A percentile compares a stretch with the other conserved stretches of the same genome.
Conservation (phyloP, 2,797 vertebrate genomes). For the Scleropages formosus region DNA sequence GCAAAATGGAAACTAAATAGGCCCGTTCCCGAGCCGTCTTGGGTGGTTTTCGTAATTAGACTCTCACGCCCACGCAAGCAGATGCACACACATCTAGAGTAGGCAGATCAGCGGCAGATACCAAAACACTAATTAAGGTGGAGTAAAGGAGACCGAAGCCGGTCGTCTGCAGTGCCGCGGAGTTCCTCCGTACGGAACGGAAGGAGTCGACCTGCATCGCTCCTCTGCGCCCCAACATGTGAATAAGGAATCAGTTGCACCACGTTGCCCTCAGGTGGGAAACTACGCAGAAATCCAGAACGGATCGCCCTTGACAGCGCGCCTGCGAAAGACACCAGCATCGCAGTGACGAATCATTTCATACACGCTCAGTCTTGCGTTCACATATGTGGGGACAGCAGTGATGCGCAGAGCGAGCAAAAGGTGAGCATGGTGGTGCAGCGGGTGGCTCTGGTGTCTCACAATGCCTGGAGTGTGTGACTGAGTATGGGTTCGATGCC, state of each 20-base stretch:
- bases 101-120: not conserved
- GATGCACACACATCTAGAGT: not conserved
- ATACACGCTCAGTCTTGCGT: too few species aligned
- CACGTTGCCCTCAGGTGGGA: not conserved
- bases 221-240: too few species aligned
- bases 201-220: too few species aligned
- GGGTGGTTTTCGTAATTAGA: conserved; percentile 10
- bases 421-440: too few species aligned
- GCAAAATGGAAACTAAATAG: not conserved
- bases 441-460: too few species aligned
- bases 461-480: too few species aligned
- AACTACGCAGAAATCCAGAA: not conserved
- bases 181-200: not conserved
- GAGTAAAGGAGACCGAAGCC: conserved; percentile 13
- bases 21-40: not conserved
- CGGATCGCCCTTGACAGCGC: not conserved
- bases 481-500: too few species aligned
- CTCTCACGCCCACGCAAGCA: not conserved
- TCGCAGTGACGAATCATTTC: conserved; percentile 8
- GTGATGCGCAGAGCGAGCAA: too few species aligned
- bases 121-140: conserved; percentile 14
- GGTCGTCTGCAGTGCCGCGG: not conserved
- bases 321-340: not conserved
- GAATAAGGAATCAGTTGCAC: conserved; percentile 11
- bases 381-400: not conserved